Conservation (phyloP, 2,797 vertebrate species). For the Fringilla coelebs region DNA sequence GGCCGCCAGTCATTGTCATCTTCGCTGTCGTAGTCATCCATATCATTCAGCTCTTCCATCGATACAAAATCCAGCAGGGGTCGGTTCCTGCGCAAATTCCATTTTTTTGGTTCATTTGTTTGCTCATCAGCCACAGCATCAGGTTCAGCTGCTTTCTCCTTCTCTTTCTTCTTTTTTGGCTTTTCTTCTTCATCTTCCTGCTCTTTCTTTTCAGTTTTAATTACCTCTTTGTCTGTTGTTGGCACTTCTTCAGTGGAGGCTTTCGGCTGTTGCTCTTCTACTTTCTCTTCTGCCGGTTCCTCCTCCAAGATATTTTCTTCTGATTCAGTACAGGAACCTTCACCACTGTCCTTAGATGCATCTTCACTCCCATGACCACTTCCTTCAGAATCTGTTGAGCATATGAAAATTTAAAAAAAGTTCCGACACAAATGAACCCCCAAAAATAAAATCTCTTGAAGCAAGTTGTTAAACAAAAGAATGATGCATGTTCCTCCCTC, state of each 20-base stretch:
- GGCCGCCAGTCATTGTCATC: slow-evolving; percentile 99
- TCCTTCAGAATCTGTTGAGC: slow-evolving; percentile 91
- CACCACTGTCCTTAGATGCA: slow-evolving; percentile 85
- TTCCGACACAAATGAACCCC: slow-evolving; percentile 68
- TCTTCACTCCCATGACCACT: slow-evolving; percentile 92
- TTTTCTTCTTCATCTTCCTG: slow-evolving; percentile 76
- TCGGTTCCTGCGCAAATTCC: slow-evolving; percentile 95
- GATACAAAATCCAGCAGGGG: slow-evolving; percentile 94
- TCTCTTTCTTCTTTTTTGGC: slow-evolving; percentile 80
- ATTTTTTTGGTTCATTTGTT: slow-evolving; percentile 90
- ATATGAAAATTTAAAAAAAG: slow-evolving; percentile 80
- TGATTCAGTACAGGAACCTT: slow-evolving; percentile 88
- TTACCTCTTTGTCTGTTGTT: slow-evolving; percentile 80
- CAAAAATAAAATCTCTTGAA: slow-evolving; percentile 67
- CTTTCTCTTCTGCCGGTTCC: slow-evolving; percentile 71
- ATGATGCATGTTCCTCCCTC: slow-evolving; percentile 64
- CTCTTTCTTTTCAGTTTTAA: slow-evolving; percentile 84
- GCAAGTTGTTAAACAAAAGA: slow-evolving; percentile 67
- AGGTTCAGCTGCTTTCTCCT: slow-evolving; percentile 72
- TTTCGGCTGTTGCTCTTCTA: slow-evolving; percentile 78
- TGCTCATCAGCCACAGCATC: slow-evolving; percentile 78
- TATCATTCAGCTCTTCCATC: slow-evolving; percentile 95
- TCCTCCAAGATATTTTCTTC: slow-evolving; percentile 85
- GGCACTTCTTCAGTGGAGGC: slow-evolving; percentile 68
- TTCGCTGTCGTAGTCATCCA: slow-evolving; percentile 98